A percentile compares a stretch with the other conserved stretches of the same genome.
Evolutionary conservation across 1,140 invertebrate genomes (phyloP).

Genomic region (Papilio polytes): DNA sequence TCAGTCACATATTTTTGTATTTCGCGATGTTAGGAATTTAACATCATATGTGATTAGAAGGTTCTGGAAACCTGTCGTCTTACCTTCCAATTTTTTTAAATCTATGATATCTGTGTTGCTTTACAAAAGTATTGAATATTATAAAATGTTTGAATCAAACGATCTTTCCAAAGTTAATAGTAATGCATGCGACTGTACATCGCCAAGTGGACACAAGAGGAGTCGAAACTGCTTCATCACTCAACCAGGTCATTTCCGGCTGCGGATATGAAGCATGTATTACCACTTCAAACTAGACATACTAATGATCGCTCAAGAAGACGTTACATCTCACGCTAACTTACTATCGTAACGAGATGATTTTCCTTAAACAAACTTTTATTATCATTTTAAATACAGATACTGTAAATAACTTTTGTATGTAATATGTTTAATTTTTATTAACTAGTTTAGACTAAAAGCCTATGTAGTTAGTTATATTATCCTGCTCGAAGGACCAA

Average conservation of each 20-base stretch:
- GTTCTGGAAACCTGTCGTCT: too few species aligned
- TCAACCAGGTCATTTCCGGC: slow-evolving; percentile 50
- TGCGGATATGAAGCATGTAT: slow-evolving; percentile 63
- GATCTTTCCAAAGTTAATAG: neutral
- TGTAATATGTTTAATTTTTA: too few species aligned
- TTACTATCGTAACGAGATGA: neutral
- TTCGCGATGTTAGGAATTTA: neutral
- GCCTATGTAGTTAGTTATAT: neutral
- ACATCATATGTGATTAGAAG: neutral
- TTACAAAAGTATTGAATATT: too few species aligned
- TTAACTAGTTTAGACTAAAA: neutral
- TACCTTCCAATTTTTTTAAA: too few species aligned
- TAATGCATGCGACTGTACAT: slow-evolving; percentile 10
- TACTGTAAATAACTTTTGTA: too few species aligned
- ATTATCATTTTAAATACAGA: too few species aligned
- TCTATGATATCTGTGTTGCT: too few species aligned
- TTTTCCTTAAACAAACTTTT: neutral
- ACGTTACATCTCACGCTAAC: neutral
- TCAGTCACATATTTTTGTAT: neutral
- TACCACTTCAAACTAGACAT: slow-evolving; percentile 48
- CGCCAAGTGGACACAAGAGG: slow-evolving; percentile 48
- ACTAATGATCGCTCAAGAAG: slow-evolving; percentile 48
- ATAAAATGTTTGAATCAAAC: neutral
- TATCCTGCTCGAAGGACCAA: neutral
- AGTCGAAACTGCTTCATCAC: slow-evolving; percentile 62